Evolutionary conservation across 2,888 invertebrate genomes (phyloP).

Genomic region (Venusia cambrica): DNA sequence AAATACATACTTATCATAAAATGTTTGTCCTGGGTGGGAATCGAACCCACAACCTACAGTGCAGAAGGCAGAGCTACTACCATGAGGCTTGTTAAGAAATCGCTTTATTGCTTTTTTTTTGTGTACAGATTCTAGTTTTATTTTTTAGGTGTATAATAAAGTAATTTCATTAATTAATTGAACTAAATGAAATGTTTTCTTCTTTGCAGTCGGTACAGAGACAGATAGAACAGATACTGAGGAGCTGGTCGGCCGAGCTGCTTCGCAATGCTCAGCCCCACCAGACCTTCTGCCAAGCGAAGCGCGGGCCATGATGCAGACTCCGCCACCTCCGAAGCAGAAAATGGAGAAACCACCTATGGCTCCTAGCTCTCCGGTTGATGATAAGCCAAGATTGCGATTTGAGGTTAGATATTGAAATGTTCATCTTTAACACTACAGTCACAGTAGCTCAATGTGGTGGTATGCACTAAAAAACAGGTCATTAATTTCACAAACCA

Average conservation of each 20-base stretch:
- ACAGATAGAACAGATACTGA: slow-evolving; percentile 86
- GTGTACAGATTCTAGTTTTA: too few relatives aligned
- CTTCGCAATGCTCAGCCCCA: slow-evolving; percentile 83
- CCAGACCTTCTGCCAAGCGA: slow-evolving; percentile 83
- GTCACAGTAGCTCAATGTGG: too few relatives aligned
- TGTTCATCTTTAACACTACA: too few relatives aligned
- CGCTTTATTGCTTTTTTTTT: too few relatives aligned
- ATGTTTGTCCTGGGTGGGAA: too few relatives aligned
- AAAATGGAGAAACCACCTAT: slow-evolving; percentile 41
- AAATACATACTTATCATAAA: too few relatives aligned
- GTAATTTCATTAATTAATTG: not conserved
- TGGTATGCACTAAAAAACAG: too few relatives aligned
- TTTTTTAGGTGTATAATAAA: too few relatives aligned
- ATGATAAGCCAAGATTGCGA: slow-evolving; percentile 63
- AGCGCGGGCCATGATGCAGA: slow-evolving; percentile 72
- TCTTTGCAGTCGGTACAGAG: slow-evolving; percentile 81
- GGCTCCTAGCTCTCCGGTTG: slow-evolving; percentile 36
- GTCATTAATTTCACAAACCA: too few relatives aligned
- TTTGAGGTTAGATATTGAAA: slow-evolving; percentile 57
- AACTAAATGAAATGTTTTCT: not conserved
- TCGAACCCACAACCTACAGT: too few relatives aligned
- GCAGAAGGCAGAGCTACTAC: too few relatives aligned
- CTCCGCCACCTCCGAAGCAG: slow-evolving; percentile 38
- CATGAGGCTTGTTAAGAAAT: too few relatives aligned
- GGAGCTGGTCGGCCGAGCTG: slow-evolving; percentile 84